Evolutionary conservation across 2,888 invertebrate genomes (phyloP).

Genomic region (Eupithecia abbreviata): DNA sequence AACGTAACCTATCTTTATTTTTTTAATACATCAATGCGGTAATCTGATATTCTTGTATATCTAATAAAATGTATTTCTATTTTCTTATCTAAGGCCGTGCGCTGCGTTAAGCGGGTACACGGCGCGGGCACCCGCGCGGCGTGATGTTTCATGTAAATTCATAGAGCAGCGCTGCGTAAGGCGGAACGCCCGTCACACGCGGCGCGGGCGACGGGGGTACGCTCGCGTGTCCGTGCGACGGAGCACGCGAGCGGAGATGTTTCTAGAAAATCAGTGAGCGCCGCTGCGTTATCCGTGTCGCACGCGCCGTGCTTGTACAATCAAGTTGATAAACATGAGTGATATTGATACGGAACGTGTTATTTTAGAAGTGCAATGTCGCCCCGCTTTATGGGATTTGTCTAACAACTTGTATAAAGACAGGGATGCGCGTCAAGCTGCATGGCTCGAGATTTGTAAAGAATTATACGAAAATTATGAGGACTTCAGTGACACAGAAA

Average conservation of each 20-base stretch:
- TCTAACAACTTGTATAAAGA: slow-evolving; percentile 23
- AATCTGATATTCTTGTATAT: no score
- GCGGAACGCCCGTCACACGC: slow-evolving; percentile 11
- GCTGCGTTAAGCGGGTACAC: slow-evolving; percentile 18
- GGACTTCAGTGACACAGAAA: slow-evolving; percentile 21
- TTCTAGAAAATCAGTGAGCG: slow-evolving; percentile 20
- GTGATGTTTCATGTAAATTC: slow-evolving; percentile 14
- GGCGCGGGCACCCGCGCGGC: slow-evolving; percentile 18
- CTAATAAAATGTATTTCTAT: no score
- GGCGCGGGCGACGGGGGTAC: slow-evolving; percentile 15
- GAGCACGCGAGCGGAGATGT: slow-evolving; percentile 10
- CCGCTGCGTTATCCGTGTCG: slow-evolving; percentile 16
- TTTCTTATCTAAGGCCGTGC: slow-evolving; percentile 12
- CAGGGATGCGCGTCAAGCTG: slow-evolving; percentile 30
- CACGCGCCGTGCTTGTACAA: slow-evolving; percentile 19
- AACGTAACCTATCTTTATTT: no score
- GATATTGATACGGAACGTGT: slow-evolving; percentile 34
- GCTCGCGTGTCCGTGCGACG: slow-evolving; percentile 8
- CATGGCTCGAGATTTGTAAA: slow-evolving; percentile 26
- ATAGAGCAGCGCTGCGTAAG: slow-evolving; percentile 13
- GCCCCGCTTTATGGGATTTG: slow-evolving; percentile 26
- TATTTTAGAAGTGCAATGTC: slow-evolving; percentile 31
- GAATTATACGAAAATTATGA: slow-evolving; percentile 19
- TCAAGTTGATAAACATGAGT: slow-evolving; percentile 11
- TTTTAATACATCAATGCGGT: no score